Evolutionary conservation across 2,113 vertebrate genomes (phyloP).

Genomic region (Capreolus pygargus): DNA sequence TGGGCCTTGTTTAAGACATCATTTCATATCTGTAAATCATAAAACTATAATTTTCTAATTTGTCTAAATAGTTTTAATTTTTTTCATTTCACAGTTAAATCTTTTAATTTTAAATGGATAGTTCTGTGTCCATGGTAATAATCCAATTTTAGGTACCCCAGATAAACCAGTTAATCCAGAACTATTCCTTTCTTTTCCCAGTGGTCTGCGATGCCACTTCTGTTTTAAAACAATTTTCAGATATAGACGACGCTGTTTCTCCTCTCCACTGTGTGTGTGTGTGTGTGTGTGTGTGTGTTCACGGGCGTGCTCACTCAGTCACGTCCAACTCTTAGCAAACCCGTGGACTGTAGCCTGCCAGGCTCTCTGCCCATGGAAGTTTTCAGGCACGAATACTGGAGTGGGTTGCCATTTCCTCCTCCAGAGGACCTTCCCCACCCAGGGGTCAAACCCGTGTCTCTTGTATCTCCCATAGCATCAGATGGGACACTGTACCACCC

Average conservation of each 20-base stretch:
- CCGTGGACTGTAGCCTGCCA: neutral
- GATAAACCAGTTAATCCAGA: neutral
- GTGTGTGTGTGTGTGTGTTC: neutral
- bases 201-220: neutral
- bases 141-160: neutral
- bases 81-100: neutral
- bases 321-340: neutral
- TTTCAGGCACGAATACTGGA: neutral
- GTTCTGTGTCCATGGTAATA: neutral
- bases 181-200: neutral
- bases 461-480: neutral
- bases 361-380: neutral
- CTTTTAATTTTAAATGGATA: neutral
- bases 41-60: neutral
- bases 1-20: neutral
- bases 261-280: neutral
- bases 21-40: neutral
- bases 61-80: neutral
- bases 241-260: neutral
- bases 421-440: neutral
- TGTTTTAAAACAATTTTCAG: neutral
- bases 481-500: neutral
- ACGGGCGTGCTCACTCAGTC: fast-evolving
- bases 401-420: neutral
- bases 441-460: neutral